These are phyloP conservation scores for Gymnoscopelus braueri DNA, from an alignment of 2,797 vertebrate genomes.

Conservation along the genomic window DNA sequence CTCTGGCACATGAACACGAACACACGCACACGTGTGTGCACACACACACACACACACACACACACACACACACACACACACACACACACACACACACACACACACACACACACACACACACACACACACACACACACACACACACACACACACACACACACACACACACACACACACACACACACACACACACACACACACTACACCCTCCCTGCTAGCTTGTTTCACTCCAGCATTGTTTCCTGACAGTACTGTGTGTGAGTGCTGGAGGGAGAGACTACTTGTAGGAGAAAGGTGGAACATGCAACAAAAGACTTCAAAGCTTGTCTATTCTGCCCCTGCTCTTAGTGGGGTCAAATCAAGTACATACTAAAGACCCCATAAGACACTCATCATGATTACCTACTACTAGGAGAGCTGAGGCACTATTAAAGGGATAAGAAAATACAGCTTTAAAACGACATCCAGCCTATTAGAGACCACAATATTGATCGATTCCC, in stretches of 20 bases:
- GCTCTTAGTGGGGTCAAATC: conserved; percentile 67
- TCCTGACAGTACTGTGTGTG: conserved; percentile 52
- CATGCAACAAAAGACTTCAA: conserved; percentile 65
- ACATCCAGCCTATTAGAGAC: conserved; percentile 47
- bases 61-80: conserved; percentile 1
- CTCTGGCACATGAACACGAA: conserved; percentile 20
- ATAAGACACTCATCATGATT: conserved; percentile 55
- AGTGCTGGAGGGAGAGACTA: conserved; percentile 60
- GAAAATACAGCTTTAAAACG: conserved; percentile 59
- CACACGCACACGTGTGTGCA: conserved; percentile 19
- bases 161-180: conserved; percentile 1
- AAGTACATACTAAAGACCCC: conserved; percentile 45
- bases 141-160: conserved; percentile 31
- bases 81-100: conserved; percentile 18
- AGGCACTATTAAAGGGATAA: conserved; percentile 59
- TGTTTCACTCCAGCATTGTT: conserved; percentile 39
- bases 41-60: conserved; percentile 32
- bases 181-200: conserved; percentile 18
- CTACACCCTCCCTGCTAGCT: conserved; percentile 27
- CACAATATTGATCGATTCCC: conserved; percentile 49
- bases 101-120: conserved; percentile 32
- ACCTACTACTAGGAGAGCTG: conserved; percentile 38
- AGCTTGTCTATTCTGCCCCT: conserved; percentile 51
- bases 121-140: conserved; percentile 1
- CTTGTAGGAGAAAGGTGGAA: conserved; percentile 41